Evolutionary conservation across 2,888 invertebrate genomes (phyloP), one percentile per base, ranked within the genome.

Genomic region (Archaeoteleia sp.): DNA sequence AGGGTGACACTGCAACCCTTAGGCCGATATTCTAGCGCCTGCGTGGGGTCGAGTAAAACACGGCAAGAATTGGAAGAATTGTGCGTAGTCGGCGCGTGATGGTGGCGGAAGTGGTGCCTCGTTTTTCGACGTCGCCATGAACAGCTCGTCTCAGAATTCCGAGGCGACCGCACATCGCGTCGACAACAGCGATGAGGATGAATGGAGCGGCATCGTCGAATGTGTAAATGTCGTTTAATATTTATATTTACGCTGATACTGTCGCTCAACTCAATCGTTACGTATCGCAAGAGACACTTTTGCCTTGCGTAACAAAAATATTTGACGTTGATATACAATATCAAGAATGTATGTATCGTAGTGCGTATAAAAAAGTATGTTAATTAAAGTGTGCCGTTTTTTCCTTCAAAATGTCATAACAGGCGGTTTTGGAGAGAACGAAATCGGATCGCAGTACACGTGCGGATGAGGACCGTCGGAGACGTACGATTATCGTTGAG

Each of bases 401-500:
- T 27, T 2, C 8, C 8, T 34, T 15, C 15, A 10, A 34, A 2
- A 2, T 34, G n/a, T 20, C 20, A 2, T 4, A 20, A 10, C 80
- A 90, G 88, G 89, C 91, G 8, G 90, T 91, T 60, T 84, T 92
- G 81, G 92, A 92, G 78, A 87, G 91, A 63, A 90, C 93, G 35
- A 92, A 92, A 77, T 90, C 91, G 30, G 93, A 94, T 82, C 88
- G 92, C 43, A 89, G 91, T 67, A 88, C 91, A 17, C 91, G 92
- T 78, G 90, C 92, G 5, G 94, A 94, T 74, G 95, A 95, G 76
- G 95, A 97, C 84, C 93, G 95, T 77, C 88, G 95, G 12, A 89
- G 95, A 63, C 90, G 97, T 34, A 94, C 97, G 9, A 97, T 97
- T 65, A 96, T 98, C 65, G 92, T 95, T 2, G 95, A 96, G 85